phyloP scores from a whole-genome alignment of 2,888 invertebrate genomes.

The Cheiracanthium punctorium region DNA sequence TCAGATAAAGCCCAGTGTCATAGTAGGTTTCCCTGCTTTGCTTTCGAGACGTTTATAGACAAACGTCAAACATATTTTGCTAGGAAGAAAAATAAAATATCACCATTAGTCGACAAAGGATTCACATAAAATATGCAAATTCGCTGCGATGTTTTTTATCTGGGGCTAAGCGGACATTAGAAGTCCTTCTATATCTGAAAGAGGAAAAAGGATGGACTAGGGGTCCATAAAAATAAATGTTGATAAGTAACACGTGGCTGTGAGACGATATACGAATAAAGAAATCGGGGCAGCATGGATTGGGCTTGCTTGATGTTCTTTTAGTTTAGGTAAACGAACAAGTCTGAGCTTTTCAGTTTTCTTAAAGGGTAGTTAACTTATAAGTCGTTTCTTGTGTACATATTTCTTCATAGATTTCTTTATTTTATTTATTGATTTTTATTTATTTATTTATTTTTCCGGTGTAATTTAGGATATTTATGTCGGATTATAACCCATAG shows the following conservation, averaged over 20 bases:
- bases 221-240: conserved; percentile 62
- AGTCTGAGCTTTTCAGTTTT: too few species aligned
- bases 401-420: too few species aligned
- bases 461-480: too few species aligned
- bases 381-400: too few species aligned
- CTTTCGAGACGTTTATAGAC: background rate
- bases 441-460: too few species aligned
- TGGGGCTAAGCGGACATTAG: conserved; percentile 59
- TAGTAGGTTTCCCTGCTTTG: background rate
- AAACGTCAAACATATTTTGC: background rate
- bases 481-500: too few species aligned
- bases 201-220: conserved; percentile 17
- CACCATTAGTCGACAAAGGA: conserved; percentile 63
- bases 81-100: conserved; percentile 6
- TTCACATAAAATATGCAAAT: conserved; percentile 63
- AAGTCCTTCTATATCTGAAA: conserved; percentile 26
- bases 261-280: background rate
- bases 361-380: too few species aligned
- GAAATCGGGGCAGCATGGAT: background rate
- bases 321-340: background rate
- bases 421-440: too few species aligned
- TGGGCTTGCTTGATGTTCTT: background rate
- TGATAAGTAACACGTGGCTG: conserved; percentile 62
- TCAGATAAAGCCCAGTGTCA: conserved; percentile 42
- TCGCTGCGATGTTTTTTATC: conserved; percentile 45